A percentile compares a stretch with the other conserved stretches of the same genome.
Conservation (phyloP, 1,140 invertebrate genomes). For the Hylaeus anthracinus region DNA sequence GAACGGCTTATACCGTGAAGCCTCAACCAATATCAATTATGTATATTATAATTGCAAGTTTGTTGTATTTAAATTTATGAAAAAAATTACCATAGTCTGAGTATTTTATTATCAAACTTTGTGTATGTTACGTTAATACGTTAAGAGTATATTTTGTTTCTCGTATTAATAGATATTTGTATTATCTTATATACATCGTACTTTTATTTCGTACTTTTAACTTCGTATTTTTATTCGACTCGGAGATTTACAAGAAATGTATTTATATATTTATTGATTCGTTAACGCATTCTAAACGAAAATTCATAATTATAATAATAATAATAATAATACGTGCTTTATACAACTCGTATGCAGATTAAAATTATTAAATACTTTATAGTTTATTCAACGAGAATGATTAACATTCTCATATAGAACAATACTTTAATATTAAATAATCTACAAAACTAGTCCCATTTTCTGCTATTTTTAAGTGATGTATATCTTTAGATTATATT, state of each 20-base stretch:
- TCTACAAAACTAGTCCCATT: conserved; percentile 37
- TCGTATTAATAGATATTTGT: conserved; percentile 19
- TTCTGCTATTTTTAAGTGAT: conserved; percentile 36
- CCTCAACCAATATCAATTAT: too few relatives aligned
- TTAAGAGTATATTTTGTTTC: conserved; percentile 24
- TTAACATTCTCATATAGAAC: conserved; percentile 42
- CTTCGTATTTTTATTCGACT: conserved; percentile 22
- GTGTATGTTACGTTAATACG: conserved; percentile 21
- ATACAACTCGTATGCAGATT: conserved; percentile 32
- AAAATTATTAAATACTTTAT: conserved; percentile 32
- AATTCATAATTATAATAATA: conserved; percentile 25
- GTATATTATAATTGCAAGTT: neutral
- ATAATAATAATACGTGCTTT: conserved; percentile 35
- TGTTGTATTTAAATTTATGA: neutral
- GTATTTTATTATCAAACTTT: conserved; percentile 26
- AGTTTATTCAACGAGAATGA: conserved; percentile 36
- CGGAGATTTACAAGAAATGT: conserved; percentile 8
- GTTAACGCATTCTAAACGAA: conserved; percentile 6
- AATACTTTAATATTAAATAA: conserved; percentile 34
- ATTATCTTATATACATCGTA: conserved; percentile 6
- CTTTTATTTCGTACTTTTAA: conserved; percentile 29
- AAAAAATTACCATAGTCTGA: neutral
- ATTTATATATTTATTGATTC: conserved; percentile 17
- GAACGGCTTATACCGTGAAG: too few relatives aligned
- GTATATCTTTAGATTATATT: conserved; percentile 38